Base-by-base conservation (phyloP, 1,140 invertebrate genomes). In the Apis laboriosa region DNA sequence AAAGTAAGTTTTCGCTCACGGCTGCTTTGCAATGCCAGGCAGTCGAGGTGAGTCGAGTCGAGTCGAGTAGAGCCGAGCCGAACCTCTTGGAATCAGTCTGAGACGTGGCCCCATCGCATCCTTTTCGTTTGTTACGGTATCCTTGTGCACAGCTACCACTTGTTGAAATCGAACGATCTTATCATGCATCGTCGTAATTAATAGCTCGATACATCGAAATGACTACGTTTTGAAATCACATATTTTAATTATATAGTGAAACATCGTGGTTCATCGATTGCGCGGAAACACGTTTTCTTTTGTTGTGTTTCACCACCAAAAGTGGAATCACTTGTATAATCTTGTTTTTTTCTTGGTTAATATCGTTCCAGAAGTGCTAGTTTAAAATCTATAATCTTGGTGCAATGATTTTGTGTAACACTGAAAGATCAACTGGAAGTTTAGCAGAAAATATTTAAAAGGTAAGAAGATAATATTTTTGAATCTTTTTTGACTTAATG, bases 151-250 rank as follows among this genome's bases (percentile, higher is more conserved):
- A 68, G 34, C 51, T 24, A 58, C 63, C 51, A 71, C 72, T 81
- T 60, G 61, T 74, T 81, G 77, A 83, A 83, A 74, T 56, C 70
- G 24, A 64, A 51, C 58, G 67, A 73, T 80, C 70, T 55, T 68
- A 79, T 68, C 84, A 67, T 19, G 60, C 67, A 51, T 53, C 55
- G 5, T 49, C 70, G 56, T 28, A 73, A 79, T 79, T 84, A 74
- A 76, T 34, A 89, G 90, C 76, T 84, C 83, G 89, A 67, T 90
- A 90, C 86, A 90, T 66, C 34, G 91, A 92, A 90, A 93, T 93
- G 92, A 90, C 92, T 86, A 89, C 89, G 86, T 86, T 90, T 71
- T 92, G 87, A 92, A 74, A 64, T 63, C 75, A 49, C 43, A 24
- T 24, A 24, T 15, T 51, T 8, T 24, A 51, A 76, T 13, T 15